Evolutionary conservation across 2,797 vertebrate species (phyloP).

Genomic region (Sebastes goodei): DNA sequence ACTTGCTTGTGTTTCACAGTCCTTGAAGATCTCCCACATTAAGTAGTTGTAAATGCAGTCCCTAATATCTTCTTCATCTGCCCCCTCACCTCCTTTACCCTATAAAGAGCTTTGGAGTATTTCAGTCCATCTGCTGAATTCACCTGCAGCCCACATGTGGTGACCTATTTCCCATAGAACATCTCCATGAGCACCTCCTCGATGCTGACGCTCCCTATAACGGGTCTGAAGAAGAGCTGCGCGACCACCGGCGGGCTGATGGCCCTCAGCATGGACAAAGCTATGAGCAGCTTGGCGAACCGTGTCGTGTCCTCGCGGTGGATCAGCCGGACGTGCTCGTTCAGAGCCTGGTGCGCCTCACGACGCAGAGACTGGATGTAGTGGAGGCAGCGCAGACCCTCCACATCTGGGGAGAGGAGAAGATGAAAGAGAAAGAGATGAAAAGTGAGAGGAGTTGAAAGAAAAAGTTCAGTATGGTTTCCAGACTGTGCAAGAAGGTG

Average conservation of each 20-base stretch:
- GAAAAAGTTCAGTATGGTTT: background rate
- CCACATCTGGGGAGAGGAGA: conserved; percentile 82
- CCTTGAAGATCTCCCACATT: conserved; percentile 31
- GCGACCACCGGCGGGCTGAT: conserved; percentile 90
- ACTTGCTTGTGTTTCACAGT: conserved; percentile 23
- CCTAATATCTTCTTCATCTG: background rate
- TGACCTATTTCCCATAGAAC: conserved; percentile 90
- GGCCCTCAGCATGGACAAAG: conserved; percentile 91
- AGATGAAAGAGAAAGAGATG: background rate
- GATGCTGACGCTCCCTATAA: conserved; percentile 94
- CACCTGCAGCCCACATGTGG: background rate
- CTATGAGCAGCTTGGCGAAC: conserved; percentile 91
- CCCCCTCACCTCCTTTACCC: conserved; percentile 8
- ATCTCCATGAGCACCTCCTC: conserved; percentile 97
- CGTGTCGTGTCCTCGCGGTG: conserved; percentile 88
- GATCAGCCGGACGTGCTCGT: conserved; percentile 91
- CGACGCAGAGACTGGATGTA: conserved; percentile 95
- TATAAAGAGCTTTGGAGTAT: conserved; percentile 1
- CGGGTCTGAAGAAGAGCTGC: conserved; percentile 95
- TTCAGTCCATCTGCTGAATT: conserved; percentile 20
- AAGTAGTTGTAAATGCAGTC: conserved; percentile 18
- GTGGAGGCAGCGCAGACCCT: conserved; percentile 90
- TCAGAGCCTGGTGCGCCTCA: conserved; percentile 94
- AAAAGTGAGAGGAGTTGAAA: background rate
- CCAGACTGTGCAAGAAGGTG: background rate